A percentile compares a stretch with the other conserved stretches of the same genome.
These are phyloP conservation scores for Pectinophora gossypiella DNA, from an alignment of 1,140 invertebrate genomes.

Conservation along the genomic window DNA sequence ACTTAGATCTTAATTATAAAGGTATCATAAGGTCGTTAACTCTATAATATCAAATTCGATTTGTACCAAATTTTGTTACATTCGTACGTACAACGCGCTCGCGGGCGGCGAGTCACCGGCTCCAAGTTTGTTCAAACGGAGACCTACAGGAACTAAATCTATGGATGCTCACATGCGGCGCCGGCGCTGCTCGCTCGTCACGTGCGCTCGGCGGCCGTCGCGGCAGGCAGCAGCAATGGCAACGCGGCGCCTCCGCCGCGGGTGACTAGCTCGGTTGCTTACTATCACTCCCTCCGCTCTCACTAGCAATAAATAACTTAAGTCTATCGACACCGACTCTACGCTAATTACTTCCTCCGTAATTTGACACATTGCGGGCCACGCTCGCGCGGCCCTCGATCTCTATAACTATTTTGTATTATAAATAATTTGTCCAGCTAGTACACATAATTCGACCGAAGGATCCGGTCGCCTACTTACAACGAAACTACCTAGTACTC, in stretches of 20 bases:
- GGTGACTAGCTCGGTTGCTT: slow-evolving; percentile 71
- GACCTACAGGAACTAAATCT: slow-evolving; percentile 32
- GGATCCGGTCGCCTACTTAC: slow-evolving; percentile 39
- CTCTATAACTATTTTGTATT: slow-evolving; percentile 27
- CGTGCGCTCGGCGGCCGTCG: no score
- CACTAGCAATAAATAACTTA: slow-evolving; percentile 73
- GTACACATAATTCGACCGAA: slow-evolving; percentile 50
- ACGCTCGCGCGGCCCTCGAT: slow-evolving; percentile 28
- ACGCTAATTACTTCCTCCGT: slow-evolving; percentile 13
- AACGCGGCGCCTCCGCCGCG: slow-evolving; percentile 41
- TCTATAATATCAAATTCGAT: slow-evolving; percentile 52
- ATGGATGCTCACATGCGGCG: slow-evolving; percentile 17
- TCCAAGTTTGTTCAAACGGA: slow-evolving; percentile 23
- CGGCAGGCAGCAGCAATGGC: slow-evolving; percentile 52
- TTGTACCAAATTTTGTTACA: slow-evolving; percentile 59
- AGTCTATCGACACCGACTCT: slow-evolving; percentile 39
- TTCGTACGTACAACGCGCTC: slow-evolving; percentile 5
- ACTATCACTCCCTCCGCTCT: slow-evolving; percentile 55
- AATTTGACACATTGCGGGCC: slow-evolving; percentile 38
- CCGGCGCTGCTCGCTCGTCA: no score
- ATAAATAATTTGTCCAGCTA: slow-evolving; percentile 71
- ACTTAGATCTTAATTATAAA: slow-evolving; percentile 28
- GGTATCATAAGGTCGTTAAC: slow-evolving; percentile 42
- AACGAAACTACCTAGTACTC: slow-evolving; percentile 21
- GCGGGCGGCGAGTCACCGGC: slow-evolving; percentile 9